Evolutionary conservation across 2,888 invertebrate genomes (phyloP).

Genomic region (Patella pellucida): DNA sequence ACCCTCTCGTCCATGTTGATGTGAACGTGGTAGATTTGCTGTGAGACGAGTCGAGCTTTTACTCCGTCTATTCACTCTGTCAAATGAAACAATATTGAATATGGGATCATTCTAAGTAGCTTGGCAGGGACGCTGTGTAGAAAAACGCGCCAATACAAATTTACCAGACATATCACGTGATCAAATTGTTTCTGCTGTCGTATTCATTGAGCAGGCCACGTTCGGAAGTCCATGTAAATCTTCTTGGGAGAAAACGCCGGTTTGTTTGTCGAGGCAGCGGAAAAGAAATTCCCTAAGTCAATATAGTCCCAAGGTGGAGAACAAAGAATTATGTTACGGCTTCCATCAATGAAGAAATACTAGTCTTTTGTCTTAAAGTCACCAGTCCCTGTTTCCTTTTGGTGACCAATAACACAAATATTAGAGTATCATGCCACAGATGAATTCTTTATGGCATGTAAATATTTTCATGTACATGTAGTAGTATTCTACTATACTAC

Average conservation of each 20-base stretch:
- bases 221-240: conserved; percentile 9
- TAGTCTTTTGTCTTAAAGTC: neutral
- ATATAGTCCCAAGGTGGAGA: neutral
- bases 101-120: conserved; percentile 4
- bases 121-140: conserved; percentile 8
- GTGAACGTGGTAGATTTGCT: too few species aligned
- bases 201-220: conserved; percentile 9
- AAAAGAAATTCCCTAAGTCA: conserved; percentile 7
- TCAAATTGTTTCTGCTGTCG: conserved; percentile 3
- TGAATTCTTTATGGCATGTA: conserved; percentile 7
- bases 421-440: too few species aligned
- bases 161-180: conserved; percentile 7
- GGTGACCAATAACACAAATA: neutral
- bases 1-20: too few species aligned
- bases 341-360: conserved; percentile 8
- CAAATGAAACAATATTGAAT: conserved; percentile 11
- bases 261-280: conserved; percentile 6
- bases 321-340: conserved; percentile 13
- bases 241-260: conserved; percentile 8
- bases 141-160: conserved; percentile 11
- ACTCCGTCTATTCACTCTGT: too few species aligned
- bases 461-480: too few species aligned
- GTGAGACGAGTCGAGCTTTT: too few species aligned
- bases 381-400: conserved; percentile 21
- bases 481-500: too few species aligned